Percentiles rank a stretch among this genome's conserved stretches.
Conservation (phyloP, 2,888 invertebrate genomes). For the Sminthurinus aureus region DNA sequence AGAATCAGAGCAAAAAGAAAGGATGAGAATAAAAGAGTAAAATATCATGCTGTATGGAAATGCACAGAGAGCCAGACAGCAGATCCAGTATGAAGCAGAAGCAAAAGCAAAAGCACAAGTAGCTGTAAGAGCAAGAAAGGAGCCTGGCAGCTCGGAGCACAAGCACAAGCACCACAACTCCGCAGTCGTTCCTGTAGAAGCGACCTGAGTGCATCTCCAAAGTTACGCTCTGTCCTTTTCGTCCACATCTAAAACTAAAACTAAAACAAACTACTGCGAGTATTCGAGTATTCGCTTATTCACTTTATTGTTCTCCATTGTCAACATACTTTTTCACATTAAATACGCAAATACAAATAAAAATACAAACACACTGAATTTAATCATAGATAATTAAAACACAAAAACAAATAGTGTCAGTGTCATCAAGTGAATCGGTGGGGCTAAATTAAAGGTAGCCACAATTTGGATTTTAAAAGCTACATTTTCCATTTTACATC, state of each 20-base stretch:
- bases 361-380: neutral
- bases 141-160: no score
- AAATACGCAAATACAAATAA: neutral
- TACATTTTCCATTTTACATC: no score
- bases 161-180: neutral
- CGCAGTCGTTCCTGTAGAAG: conserved; percentile 43
- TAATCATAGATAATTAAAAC: no score
- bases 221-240: neutral
- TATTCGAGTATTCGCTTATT: neutral
- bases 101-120: neutral
- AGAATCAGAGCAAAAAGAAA: neutral
- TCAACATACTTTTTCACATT: neutral
- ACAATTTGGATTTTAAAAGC: no score
- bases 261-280: no score
- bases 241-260: no score
- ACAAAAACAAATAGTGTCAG: no score
- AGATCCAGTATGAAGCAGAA: neutral
- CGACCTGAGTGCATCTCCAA: conserved; percentile 42
- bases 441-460: no score
- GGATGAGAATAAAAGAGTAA: neutral
- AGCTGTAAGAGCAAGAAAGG: no score
- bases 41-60: neutral
- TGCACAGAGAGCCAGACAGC: neutral
- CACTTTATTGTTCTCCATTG: no score
- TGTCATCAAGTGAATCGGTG: no score